These are phyloP conservation scores for Coptodon bakossiorum DNA, from an alignment of 2,113 vertebrate species.

Conservation along the genomic window DNA sequence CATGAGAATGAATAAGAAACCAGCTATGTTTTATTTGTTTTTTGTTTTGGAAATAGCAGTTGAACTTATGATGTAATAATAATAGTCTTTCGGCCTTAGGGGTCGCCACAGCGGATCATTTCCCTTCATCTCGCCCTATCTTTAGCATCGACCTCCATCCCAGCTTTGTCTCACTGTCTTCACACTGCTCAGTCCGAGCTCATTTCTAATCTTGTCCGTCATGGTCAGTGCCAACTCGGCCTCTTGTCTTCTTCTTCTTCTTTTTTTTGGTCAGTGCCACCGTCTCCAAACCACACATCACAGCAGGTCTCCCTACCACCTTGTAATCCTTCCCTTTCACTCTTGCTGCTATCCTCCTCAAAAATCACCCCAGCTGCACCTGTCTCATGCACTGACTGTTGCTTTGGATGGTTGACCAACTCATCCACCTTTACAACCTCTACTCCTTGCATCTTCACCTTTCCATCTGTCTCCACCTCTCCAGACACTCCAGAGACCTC, in stretches of 20 bases:
- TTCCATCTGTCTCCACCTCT: not conserved
- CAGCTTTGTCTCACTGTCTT: not conserved
- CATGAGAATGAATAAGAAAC: not conserved
- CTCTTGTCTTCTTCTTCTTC: not conserved
- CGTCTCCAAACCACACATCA: not conserved
- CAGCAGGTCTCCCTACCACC: not conserved
- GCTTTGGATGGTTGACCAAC: not conserved
- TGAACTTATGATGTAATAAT: not conserved
- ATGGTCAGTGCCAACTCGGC: not conserved
- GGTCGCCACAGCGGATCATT: not conserved
- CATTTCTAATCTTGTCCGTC: not conserved
- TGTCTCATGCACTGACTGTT: not conserved
- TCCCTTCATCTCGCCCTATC: not conserved
- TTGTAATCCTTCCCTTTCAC: not conserved
- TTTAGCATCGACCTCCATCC: not conserved
- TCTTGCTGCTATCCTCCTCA: not conserved
- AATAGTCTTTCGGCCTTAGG: not conserved
- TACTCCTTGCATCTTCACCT: not conserved
- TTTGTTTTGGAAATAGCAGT: not conserved
- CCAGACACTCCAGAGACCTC: not conserved
- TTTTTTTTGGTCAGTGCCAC: not conserved
- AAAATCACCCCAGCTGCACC: not conserved
- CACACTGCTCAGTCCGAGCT: not conserved
- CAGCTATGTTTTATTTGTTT: not conserved
- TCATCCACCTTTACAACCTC: not conserved